phyloP scores from a whole-genome alignment of 2,113 vertebrate species.

The Tragulus kanchil region DNA sequence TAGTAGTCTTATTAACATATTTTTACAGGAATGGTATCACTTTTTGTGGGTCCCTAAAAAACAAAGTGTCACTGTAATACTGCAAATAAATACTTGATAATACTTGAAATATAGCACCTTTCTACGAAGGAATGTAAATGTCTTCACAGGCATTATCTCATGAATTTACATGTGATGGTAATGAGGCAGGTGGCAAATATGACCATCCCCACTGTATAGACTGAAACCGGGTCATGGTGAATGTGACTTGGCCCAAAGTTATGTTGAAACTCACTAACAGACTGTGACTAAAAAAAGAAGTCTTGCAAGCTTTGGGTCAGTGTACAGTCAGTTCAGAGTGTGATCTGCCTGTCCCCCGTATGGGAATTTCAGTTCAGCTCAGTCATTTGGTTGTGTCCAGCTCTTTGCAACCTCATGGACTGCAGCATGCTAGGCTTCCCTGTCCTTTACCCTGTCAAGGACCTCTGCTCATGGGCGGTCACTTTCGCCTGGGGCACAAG shows the following conservation, averaged over 20 bases:
- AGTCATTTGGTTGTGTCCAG: too few relatives aligned
- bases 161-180: slow-evolving; percentile 29
- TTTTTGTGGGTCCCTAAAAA: slow-evolving; percentile 18
- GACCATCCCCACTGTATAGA: background rate
- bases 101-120: slow-evolving; percentile 49
- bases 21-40: background rate
- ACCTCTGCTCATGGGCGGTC: background rate
- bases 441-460: background rate
- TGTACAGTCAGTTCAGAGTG: background rate
- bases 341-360: background rate
- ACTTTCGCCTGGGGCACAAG: background rate
- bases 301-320: background rate
- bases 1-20: background rate
- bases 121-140: slow-evolving; percentile 46
- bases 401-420: too few relatives aligned
- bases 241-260: slow-evolving; percentile 40
- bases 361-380: too few relatives aligned
- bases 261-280: background rate
- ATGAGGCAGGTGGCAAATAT: slow-evolving; percentile 66
- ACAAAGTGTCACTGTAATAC: slow-evolving; percentile 45
- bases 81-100: slow-evolving; percentile 55
- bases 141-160: slow-evolving; percentile 62
- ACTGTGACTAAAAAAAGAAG: slow-evolving; percentile 10
- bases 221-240: slow-evolving; percentile 53
- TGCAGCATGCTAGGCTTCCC: too few relatives aligned